These are phyloP conservation scores for Batillaria attramentaria DNA, from an alignment of 1,140 invertebrate genomes.

Conservation along the genomic window DNA sequence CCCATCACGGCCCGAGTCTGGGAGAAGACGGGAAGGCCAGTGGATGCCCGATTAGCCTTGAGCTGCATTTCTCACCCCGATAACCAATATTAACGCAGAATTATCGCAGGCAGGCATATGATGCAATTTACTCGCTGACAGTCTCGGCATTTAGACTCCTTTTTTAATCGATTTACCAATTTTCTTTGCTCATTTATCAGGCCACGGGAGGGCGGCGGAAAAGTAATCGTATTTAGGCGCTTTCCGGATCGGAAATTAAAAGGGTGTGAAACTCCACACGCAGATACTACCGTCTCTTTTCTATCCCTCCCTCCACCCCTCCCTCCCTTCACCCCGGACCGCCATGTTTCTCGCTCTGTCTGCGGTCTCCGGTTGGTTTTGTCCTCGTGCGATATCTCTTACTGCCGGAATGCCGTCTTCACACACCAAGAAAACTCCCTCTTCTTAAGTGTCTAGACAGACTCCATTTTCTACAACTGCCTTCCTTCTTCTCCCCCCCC, in stretches of 20 bases:
- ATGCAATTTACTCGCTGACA: slow-evolving; percentile 36
- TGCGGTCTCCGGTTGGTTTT: too few species aligned
- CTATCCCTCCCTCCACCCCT: too few species aligned
- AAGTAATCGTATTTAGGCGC: slow-evolving; percentile 30
- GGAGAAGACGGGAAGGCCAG: background rate
- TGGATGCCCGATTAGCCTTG: slow-evolving; percentile 27
- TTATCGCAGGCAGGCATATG: slow-evolving; percentile 38
- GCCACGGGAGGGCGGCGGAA: slow-evolving; percentile 18
- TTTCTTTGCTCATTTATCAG: slow-evolving; percentile 33
- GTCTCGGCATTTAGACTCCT: slow-evolving; percentile 29
- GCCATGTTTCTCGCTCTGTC: too few species aligned
- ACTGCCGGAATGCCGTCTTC: too few species aligned
- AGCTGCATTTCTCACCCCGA: slow-evolving; percentile 37
- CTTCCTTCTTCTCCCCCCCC: too few species aligned
- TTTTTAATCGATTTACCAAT: slow-evolving; percentile 41
- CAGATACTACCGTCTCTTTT: slow-evolving; percentile 26
- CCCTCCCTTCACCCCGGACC: too few species aligned
- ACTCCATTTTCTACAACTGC: too few species aligned
- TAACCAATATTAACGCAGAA: slow-evolving; percentile 38
- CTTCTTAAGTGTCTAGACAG: too few species aligned
- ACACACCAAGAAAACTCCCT: too few species aligned
- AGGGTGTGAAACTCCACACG: slow-evolving; percentile 31
- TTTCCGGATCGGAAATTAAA: slow-evolving; percentile 37
- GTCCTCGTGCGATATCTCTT: too few species aligned
- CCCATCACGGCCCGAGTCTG: background rate